Percentiles rank a stretch among this genome's conserved stretches.
phyloP scores from a whole-genome alignment of 2,888 invertebrate species.

The Ischnus inquisitorius region DNA sequence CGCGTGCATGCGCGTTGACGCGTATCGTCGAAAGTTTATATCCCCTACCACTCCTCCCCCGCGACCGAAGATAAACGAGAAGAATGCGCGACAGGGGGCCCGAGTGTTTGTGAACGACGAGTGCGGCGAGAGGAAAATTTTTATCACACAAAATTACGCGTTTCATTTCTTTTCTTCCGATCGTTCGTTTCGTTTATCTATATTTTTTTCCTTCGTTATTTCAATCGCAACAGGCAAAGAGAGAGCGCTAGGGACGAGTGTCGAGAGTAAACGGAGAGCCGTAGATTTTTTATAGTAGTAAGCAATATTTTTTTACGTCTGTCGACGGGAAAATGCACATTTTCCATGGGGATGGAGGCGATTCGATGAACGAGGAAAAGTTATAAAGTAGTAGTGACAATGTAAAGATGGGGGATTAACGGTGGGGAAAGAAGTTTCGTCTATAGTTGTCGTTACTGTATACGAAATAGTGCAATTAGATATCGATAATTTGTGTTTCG shows the following conservation, averaged over 20 bases:
- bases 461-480: constrained; percentile 73
- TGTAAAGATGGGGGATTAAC: constrained; percentile 1
- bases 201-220: not conserved
- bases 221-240: constrained; percentile 11
- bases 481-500: constrained; percentile 67
- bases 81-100: constrained; percentile 28
- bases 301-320: constrained; percentile 71
- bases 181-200: not conserved
- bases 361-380: constrained; percentile 28
- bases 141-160: not conserved
- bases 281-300: constrained; percentile 70
- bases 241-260: constrained; percentile 29
- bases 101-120: constrained; percentile 15
- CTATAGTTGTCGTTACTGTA: constrained; percentile 71
- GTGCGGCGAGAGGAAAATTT: constrained; percentile 16
- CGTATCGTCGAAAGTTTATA: not conserved
- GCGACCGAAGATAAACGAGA: constrained; percentile 1
- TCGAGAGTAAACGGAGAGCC: constrained; percentile 38
- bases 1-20: not conserved
- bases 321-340: constrained; percentile 46
- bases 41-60: not conserved
- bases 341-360: constrained; percentile 43
- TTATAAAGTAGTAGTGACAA: constrained; percentile 30
- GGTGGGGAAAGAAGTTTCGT: constrained; percentile 51
- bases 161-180: not conserved